Evolutionary conservation across 2,888 invertebrate species (phyloP).

Genomic region (Watsonalla binaria): DNA sequence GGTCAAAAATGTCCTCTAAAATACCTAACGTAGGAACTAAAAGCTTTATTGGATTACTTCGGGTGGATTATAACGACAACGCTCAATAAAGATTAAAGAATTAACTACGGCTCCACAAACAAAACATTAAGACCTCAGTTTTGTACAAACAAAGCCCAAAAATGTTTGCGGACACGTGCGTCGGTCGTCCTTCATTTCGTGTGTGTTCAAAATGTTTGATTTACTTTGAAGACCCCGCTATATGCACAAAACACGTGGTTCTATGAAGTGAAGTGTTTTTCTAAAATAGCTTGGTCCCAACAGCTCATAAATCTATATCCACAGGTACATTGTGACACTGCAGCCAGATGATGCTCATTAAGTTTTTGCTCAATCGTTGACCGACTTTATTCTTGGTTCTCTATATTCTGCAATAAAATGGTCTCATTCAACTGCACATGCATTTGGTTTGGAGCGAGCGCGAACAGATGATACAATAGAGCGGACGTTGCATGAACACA

Average conservation of each 20-base stretch:
- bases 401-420: neutral
- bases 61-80: slow-evolving; percentile 14
- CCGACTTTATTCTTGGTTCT: neutral
- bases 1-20: slow-evolving; percentile 45
- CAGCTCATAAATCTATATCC: slow-evolving; percentile 24
- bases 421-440: slow-evolving; percentile 13
- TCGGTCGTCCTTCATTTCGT: slow-evolving; percentile 53
- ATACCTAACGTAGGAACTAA: slow-evolving; percentile 4
- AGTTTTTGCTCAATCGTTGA: slow-evolving; percentile 12
- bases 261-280: slow-evolving; percentile 12
- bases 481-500: slow-evolving; percentile 58
- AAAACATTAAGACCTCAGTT: slow-evolving; percentile 47
- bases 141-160: slow-evolving; percentile 55
- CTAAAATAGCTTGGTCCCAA: neutral
- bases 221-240: slow-evolving; percentile 61
- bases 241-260: slow-evolving; percentile 40
- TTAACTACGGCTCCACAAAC: slow-evolving; percentile 33
- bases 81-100: slow-evolving; percentile 21
- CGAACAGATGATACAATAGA: slow-evolving; percentile 41
- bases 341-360: slow-evolving; percentile 6
- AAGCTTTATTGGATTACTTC: slow-evolving; percentile 15
- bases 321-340: neutral
- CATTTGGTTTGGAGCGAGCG: slow-evolving; percentile 28
- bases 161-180: slow-evolving; percentile 68
- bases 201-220: slow-evolving; percentile 54